Conservation (phyloP, 2,797 vertebrate genomes). For the Chaetodon trifasciatus region DNA sequence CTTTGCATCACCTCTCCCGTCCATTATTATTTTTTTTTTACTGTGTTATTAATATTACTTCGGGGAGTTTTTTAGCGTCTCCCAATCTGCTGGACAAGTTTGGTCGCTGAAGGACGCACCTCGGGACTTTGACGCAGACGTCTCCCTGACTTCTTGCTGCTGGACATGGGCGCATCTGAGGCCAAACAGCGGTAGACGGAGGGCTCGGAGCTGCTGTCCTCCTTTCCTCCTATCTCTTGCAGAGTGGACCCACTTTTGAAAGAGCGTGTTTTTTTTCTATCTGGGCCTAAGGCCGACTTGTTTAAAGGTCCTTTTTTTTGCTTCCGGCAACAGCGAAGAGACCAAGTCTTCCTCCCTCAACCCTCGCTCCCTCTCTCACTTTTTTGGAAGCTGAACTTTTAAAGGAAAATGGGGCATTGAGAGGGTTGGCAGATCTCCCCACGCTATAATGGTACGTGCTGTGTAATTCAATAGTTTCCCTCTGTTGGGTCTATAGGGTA, state of each 20-base stretch:
- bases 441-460: conserved; percentile 91
- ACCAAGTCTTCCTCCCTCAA: conserved; percentile 82
- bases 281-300: conserved; percentile 82
- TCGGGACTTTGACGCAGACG: conserved; percentile 76
- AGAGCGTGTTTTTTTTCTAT: conserved; percentile 71
- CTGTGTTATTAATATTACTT: conserved; percentile 35
- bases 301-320: conserved; percentile 84
- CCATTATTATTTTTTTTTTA: conserved; percentile 39
- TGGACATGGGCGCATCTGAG: conserved; percentile 76
- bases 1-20: conserved; percentile 64
- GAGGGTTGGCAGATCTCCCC: conserved; percentile 87
- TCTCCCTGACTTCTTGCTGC: conserved; percentile 69
- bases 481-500: conserved; percentile 72
- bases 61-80: conserved; percentile 40
- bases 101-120: conserved; percentile 69
- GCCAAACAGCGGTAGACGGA: conserved; percentile 62
- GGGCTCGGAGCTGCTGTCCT: conserved; percentile 66
- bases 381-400: conserved; percentile 88
- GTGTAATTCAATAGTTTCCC: conserved; percentile 85
- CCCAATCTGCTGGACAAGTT: conserved; percentile 71
- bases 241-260: conserved; percentile 80
- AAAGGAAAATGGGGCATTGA: conserved; percentile 91
- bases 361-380: conserved; percentile 79
- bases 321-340: conserved; percentile 88
- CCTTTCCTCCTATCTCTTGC: conserved; percentile 56